These are phyloP conservation scores for Sialis lutaria DNA, from an alignment of 2,888 invertebrate genomes.

Conservation along the genomic window DNA sequence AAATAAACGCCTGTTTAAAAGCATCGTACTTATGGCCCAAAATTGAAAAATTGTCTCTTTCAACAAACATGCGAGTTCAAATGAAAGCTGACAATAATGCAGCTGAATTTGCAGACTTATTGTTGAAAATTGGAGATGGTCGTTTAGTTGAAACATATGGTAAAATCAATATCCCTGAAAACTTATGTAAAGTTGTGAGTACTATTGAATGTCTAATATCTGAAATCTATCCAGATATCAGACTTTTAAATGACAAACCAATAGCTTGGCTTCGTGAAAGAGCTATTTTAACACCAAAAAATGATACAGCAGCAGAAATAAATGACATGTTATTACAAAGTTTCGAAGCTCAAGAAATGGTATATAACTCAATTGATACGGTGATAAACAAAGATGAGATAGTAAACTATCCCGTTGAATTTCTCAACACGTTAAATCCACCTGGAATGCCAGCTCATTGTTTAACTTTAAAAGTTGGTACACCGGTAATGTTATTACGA, in stretches of 20 bases:
- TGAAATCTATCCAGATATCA: slow-evolving; percentile 2
- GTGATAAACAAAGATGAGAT: not conserved
- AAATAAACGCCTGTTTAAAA: not conserved
- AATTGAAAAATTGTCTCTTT: slow-evolving; percentile 4
- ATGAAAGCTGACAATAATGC: not conserved
- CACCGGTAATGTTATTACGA: slow-evolving; percentile 12
- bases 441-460: slow-evolving; percentile 10
- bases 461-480: slow-evolving; percentile 10
- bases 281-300: too few relatives aligned
- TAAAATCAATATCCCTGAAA: slow-evolving; percentile 1
- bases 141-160: not conserved
- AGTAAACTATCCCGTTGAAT: slow-evolving; percentile 7
- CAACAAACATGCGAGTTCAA: slow-evolving; percentile 3
- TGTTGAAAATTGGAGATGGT: slow-evolving; percentile 1
- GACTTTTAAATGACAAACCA: too few relatives aligned
- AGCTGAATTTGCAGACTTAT: not conserved
- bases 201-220: slow-evolving; percentile 1
- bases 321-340: too few relatives aligned
- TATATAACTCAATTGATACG: too few relatives aligned
- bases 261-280: too few relatives aligned
- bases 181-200: slow-evolving; percentile 1
- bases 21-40: slow-evolving; percentile 4
- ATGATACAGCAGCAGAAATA: too few relatives aligned
- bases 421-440: slow-evolving; percentile 9
- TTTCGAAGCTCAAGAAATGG: too few relatives aligned